Evolutionary conservation across 2,113 vertebrate species (phyloP), one percentile per base, ranked within the genome.

Genomic region (Phycodurus eques): DNA sequence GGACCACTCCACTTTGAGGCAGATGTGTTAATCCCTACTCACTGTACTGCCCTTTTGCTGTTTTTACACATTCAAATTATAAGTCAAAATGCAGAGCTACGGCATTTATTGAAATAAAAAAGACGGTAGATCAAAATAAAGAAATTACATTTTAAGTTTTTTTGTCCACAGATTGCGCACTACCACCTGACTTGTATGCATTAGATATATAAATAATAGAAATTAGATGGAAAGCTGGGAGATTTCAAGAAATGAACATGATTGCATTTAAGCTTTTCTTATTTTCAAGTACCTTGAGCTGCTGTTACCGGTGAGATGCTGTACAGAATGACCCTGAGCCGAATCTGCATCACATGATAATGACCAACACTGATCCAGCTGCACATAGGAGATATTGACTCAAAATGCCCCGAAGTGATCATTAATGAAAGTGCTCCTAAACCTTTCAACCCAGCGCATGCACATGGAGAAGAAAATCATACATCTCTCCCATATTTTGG

Each of bases 261-360:
- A 80, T 79, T 67, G 43, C 63, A 20, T 69, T 67, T 62, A 19
- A 59, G 71, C 77, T 74, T 42, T 75, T 80, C 67, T 7, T 33
- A 72, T 64, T 70, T 9, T 33, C 49, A 51, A 68, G 72, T 75
- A 56, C 69, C 64, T 77, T 39, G 44, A 71, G 70, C 12, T 51
- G 15, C 49, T 19, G 5, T 51, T 51, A 19, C 17, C n/a, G 35
- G 13, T 77, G 46, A 62, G 54, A 64, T 75, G 39, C 20, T 8
- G 20, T 22, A n/a, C 53, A n/a, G 14, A 72, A 67, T 22, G 67
- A 73, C 46, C 47, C 49, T 19, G 42, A 49, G 46, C 13, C 22
- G 8, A 63, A 35, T 39, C 66, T 57, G 54, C 49, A 61, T 20
- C 7, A 19, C 19, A 42, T 10, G 10, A n/a, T 42, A 70, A 75